Evolutionary conservation across 2,113 vertebrate species (phyloP).

Genomic region (Scortum barcoo): DNA sequence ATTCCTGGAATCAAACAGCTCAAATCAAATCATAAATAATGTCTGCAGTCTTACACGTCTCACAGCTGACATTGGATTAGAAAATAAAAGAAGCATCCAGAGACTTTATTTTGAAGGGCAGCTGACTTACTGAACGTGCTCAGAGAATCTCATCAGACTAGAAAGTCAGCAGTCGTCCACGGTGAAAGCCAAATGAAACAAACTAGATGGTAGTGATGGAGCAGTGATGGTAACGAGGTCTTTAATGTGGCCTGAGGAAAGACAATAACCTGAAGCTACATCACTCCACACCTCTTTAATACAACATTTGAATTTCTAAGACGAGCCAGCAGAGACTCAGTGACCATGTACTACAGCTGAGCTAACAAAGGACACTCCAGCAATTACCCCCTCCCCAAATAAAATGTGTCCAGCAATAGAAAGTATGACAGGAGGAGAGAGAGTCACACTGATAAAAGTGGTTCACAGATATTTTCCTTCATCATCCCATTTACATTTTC

Average conservation of each 20-base stretch:
- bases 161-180: neutral
- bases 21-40: neutral
- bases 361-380: neutral
- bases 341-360: neutral
- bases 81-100: too few relatives aligned
- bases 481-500: neutral
- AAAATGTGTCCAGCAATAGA: neutral
- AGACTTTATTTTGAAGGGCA: too few relatives aligned
- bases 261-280: slow-evolving; percentile 6
- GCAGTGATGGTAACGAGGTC: slow-evolving; percentile 1
- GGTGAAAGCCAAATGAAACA: slow-evolving; percentile 5
- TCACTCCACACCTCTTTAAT: neutral
- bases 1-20: neutral
- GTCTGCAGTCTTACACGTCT: neutral
- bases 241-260: slow-evolving; percentile 24
- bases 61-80: too few relatives aligned
- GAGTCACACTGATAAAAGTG: neutral
- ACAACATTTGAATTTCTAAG: neutral
- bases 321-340: too few relatives aligned
- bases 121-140: too few relatives aligned
- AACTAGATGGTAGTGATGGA: neutral
- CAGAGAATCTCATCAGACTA: neutral
- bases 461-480: neutral
- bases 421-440: neutral
- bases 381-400: neutral